Percentiles rank a stretch among this genome's conserved stretches.
Conservation (phyloP, 2,113 vertebrate genomes). For the Xenus cinereus region DNA sequence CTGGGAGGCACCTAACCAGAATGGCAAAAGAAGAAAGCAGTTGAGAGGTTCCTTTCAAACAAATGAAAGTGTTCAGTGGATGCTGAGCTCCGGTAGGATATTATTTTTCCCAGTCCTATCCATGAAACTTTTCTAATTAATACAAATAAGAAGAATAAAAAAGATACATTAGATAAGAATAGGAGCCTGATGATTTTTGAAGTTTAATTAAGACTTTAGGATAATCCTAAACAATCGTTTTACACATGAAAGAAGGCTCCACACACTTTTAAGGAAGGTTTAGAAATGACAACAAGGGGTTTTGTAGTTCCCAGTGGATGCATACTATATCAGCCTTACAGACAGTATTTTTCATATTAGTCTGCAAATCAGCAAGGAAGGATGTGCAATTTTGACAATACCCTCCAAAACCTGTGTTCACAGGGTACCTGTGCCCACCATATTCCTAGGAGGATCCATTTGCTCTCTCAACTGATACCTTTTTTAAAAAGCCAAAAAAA, state of each 20-base stretch:
- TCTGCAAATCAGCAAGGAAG: not conserved
- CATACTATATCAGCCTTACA: not conserved
- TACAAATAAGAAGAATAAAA: not conserved
- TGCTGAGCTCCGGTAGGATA: not conserved
- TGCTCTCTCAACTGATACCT: not conserved
- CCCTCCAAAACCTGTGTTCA: not conserved
- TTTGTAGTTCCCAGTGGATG: not conserved
- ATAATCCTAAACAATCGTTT: not conserved
- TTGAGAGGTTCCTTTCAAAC: not conserved
- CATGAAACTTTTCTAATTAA: not conserved
- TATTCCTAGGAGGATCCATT: not conserved
- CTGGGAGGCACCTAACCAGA: not conserved
- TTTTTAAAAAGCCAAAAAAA: not conserved
- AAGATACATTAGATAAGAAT: not conserved
- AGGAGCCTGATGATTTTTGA: not conserved
- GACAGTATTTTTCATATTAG: not conserved
- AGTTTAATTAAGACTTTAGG: not conserved
- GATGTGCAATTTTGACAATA: not conserved
- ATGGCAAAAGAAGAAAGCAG: not conserved
- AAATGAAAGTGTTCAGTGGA: not conserved
- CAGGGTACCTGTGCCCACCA: not conserved
- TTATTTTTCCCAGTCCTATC: not conserved
- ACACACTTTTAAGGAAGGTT: not conserved
- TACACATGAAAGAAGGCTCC: not conserved
- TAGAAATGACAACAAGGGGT: rapidly evolving